Conservation (phyloP, 2,888 invertebrate genomes). For the Agriotes lineatus region DNA sequence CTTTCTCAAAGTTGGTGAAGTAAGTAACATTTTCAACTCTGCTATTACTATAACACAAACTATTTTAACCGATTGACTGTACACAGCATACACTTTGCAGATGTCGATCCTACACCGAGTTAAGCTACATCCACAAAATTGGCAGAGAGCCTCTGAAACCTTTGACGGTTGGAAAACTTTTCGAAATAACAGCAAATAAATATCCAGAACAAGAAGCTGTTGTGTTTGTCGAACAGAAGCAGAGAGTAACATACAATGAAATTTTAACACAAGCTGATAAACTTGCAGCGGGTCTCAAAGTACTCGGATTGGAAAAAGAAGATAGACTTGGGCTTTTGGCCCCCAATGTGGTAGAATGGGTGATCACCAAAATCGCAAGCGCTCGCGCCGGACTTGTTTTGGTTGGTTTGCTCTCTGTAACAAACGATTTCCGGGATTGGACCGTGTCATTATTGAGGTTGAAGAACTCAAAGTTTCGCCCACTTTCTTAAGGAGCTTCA, state of each 20-base stretch:
- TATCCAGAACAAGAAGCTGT: conserved; percentile 72
- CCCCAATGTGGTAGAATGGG: conserved; percentile 85
- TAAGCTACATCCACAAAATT: conserved; percentile 69
- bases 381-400: no score
- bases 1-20: no score
- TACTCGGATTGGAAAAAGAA: conserved; percentile 76
- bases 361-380: conserved; percentile 76
- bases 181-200: conserved; percentile 68
- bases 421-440: no score
- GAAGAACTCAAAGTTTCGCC: no score
- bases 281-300: conserved; percentile 76
- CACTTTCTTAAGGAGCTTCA: no score
- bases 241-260: conserved; percentile 69
- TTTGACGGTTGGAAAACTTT: conserved; percentile 71
- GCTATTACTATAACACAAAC: no score
- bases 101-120: not conserved
- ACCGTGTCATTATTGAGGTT: no score
- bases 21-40: no score
- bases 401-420: no score
- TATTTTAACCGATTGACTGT: no score
- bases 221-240: conserved; percentile 70
- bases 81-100: no score
- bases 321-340: conserved; percentile 86
- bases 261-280: conserved; percentile 72
- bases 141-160: conserved; percentile 68